A percentile compares a stretch with the other conserved stretches of the same genome.
Evolutionary conservation across 2,797 vertebrate species (phyloP).

Genomic region (Aphelocoma californica): DNA sequence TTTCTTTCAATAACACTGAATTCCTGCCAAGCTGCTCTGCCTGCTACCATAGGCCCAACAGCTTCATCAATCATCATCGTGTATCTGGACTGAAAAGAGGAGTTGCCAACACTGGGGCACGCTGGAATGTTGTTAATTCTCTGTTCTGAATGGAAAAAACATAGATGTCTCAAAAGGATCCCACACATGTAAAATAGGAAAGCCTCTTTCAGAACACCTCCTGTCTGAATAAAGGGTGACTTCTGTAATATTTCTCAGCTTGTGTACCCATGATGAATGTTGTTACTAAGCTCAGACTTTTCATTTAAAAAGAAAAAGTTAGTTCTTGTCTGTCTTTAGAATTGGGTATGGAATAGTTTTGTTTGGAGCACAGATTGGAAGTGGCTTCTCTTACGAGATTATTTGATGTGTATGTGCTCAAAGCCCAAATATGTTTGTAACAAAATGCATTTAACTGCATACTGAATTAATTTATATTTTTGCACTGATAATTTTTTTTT

Average conservation of each 20-base stretch:
- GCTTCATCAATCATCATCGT: slow-evolving; percentile 76
- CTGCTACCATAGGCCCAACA: slow-evolving; percentile 71
- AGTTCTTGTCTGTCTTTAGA: not conserved
- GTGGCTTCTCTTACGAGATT: not conserved
- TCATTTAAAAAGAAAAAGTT: not conserved
- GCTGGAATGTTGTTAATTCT: slow-evolving; percentile 76
- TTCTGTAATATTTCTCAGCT: slow-evolving; percentile 27
- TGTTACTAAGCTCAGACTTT: not conserved
- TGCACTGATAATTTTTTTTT: slow-evolving; percentile 46
- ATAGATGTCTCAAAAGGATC: slow-evolving; percentile 55
- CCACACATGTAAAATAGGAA: slow-evolving; percentile 44
- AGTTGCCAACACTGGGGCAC: slow-evolving; percentile 66
- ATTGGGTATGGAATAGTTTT: not conserved
- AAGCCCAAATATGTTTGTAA: slow-evolving; percentile 9
- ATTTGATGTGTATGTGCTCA: not conserved
- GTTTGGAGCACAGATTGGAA: slow-evolving; percentile 8
- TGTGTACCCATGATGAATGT: not conserved
- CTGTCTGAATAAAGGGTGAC: slow-evolving; percentile 27
- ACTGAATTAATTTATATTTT: slow-evolving; percentile 6
- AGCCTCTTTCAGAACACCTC: slow-evolving; percentile 14
- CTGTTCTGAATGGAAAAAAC: slow-evolving; percentile 63
- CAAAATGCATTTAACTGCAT: not conserved
- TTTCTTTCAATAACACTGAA: slow-evolving; percentile 80
- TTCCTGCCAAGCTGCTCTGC: slow-evolving; percentile 75
- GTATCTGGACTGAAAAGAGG: slow-evolving; percentile 71